A percentile compares a stretch with the other conserved stretches of the same genome.
These are phyloP conservation scores for Cerastis leucographa DNA, from an alignment of 2,888 invertebrate genomes.

Conservation along the genomic window DNA sequence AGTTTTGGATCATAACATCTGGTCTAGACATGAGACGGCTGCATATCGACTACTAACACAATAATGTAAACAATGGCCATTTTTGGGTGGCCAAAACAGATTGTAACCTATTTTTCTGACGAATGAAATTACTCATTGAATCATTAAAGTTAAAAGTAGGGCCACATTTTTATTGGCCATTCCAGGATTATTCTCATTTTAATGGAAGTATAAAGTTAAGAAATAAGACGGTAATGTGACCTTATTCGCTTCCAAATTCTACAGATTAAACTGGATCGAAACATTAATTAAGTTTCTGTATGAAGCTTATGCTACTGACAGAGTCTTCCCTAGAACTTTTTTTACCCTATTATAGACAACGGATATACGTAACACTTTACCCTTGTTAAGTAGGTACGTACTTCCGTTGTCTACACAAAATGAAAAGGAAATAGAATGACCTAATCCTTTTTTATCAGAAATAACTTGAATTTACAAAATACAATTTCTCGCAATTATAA, in stretches of 20 bases:
- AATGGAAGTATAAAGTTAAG: constrained; percentile 29
- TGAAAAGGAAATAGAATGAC: constrained; percentile 35
- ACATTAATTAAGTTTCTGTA: neutral
- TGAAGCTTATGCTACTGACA: neutral
- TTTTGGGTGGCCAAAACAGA: constrained; percentile 57
- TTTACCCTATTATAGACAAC: neutral
- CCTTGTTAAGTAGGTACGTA: neutral
- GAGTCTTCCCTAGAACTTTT: neutral
- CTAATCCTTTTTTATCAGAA: constrained; percentile 30
- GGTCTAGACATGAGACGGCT: constrained; percentile 69
- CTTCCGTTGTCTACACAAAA: neutral
- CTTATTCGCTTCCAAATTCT: constrained; percentile 17
- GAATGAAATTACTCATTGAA: constrained; percentile 53
- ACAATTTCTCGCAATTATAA: constrained; percentile 43
- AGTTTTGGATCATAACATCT: constrained; percentile 72
- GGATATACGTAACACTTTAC: too few relatives aligned
- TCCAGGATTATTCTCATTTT: constrained; percentile 28
- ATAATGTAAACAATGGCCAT: constrained; percentile 68
- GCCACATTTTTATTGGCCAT: constrained; percentile 42
- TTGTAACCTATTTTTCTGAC: constrained; percentile 59
- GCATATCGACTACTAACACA: constrained; percentile 65
- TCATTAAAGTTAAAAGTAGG: constrained; percentile 55
- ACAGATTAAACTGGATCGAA: neutral
- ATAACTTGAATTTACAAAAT: neutral
- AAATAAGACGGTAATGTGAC: constrained; percentile 2